These are phyloP conservation scores for Agrotis exclamationis DNA, from an alignment of 2,888 invertebrate species.

Conservation along the genomic window DNA sequence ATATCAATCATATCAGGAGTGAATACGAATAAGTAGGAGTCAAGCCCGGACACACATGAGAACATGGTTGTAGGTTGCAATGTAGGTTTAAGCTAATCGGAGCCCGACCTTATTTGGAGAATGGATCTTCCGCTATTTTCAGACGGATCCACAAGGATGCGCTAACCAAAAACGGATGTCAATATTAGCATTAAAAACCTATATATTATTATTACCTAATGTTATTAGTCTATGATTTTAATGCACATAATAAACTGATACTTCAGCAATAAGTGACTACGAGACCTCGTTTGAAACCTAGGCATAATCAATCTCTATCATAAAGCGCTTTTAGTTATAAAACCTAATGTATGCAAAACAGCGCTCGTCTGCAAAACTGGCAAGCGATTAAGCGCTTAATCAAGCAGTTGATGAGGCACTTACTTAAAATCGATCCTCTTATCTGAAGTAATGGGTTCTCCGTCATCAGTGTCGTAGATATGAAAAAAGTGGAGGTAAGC, in stretches of 20 bases:
- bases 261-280: neutral
- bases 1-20: no score
- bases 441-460: slow-evolving; percentile 38
- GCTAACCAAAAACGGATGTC: neutral
- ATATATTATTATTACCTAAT: no score
- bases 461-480: slow-evolving; percentile 20
- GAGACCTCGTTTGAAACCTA: neutral
- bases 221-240: no score
- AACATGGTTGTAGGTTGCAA: neutral
- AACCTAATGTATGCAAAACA: slow-evolving; percentile 51
- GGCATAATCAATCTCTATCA: slow-evolving; percentile 39
- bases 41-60: no score
- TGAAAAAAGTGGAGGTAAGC: neutral
- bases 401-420: slow-evolving; percentile 48
- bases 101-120: neutral
- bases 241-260: neutral
- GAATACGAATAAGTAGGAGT: no score
- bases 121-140: neutral
- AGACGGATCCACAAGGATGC: neutral
- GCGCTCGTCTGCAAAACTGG: slow-evolving; percentile 40
- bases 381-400: slow-evolving; percentile 55
- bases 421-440: slow-evolving; percentile 39
- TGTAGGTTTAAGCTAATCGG: neutral
- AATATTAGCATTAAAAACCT: no score
- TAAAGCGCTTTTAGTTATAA: slow-evolving; percentile 46